Base-by-base conservation (phyloP, 2,113 vertebrate species). In the Macquaria ambigua region DNA sequence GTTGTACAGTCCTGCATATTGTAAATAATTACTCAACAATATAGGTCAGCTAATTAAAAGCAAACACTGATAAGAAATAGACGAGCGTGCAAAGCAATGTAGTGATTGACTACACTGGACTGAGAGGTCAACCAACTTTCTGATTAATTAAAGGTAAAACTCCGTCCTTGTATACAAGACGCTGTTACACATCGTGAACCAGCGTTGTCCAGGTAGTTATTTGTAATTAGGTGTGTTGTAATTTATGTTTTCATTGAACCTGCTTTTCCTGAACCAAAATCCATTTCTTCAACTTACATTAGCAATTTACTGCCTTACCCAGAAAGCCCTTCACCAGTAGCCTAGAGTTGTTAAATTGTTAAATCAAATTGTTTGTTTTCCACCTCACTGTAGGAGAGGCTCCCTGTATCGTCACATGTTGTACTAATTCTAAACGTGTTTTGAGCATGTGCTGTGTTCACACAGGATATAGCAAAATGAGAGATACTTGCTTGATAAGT, bases 11-110 rank as follows among this genome's bases (percentile, higher is more conserved):
- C 0, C 18, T 34, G 48, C 10, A 21, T 4, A 31, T 14, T 52
- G 21, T 50, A 18, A 46, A 46, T 52, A 52, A 79, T 46, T 6
- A 77, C 55, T 39, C 43, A 20, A 14, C 10, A 34, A 70, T 68
- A 70, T 12, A 59, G 43, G 59, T 53, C 41, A 15, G 9, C 28
- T 46, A 50, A 83, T 74, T 48, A 71, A 46, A 69, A 79, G 28
- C 7, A 1, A 74, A 66, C 6, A 7, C 1, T 43, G 15, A 53
- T 78, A 63, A 43, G 31, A 39, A 59, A 31, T 11, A 37, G 25
- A 86, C 64, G 41, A 58, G 48, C 14, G 39, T 53, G 20, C 18
- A 59, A 28, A 31, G 43, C 37, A 10, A 28, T 20, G 34, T 41
- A 0, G 20, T 37, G 63, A 79, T 34, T 43, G 69, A 67, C 43